Evolutionary conservation across 2,888 invertebrate genomes (phyloP).

Genomic region (Machimus atricapillus): DNA sequence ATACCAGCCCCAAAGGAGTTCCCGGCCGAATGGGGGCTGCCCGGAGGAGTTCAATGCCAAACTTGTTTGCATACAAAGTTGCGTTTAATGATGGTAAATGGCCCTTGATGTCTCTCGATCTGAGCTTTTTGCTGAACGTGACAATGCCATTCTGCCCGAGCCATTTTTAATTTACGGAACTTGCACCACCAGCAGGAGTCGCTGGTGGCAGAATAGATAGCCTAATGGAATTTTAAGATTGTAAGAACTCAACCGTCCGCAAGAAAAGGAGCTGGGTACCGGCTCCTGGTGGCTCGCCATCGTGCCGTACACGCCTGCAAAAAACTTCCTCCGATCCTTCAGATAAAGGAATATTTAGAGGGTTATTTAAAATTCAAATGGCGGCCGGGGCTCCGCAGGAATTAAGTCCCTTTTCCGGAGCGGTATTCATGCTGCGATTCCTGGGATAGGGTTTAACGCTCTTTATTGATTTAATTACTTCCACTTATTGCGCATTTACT

Average conservation of each 20-base stretch:
- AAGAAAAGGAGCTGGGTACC: not conserved
- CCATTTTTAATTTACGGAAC: slow-evolving; percentile 35
- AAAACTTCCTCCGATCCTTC: not conserved
- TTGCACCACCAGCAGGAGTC: not conserved
- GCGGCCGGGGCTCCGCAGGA: not conserved
- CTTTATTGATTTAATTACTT: not conserved
- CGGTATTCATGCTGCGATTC: not conserved
- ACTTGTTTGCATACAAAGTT: slow-evolving; percentile 46
- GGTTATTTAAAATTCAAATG: slow-evolving; percentile 19
- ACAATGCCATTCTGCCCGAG: slow-evolving; percentile 11
- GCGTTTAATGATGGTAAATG: slow-evolving; percentile 45
- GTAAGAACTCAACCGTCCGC: slow-evolving; percentile 1
- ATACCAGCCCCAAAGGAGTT: not conserved
- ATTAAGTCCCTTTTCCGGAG: not conserved
- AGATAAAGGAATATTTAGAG: slow-evolving; percentile 15
- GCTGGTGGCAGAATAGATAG: slow-evolving; percentile 13
- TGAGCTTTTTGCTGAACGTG: slow-evolving; percentile 32
- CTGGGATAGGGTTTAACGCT: not conserved
- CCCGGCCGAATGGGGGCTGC: not conserved
- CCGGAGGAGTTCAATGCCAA: slow-evolving; percentile 45
- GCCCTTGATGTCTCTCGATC: slow-evolving; percentile 42
- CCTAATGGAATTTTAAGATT: slow-evolving; percentile 35
- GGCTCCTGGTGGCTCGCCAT: not conserved
- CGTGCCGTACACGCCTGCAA: not conserved
- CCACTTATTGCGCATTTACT: not conserved